Evolutionary conservation across 2,888 invertebrate species (phyloP), one percentile per base, ranked within the genome.

Genomic region (Oligia fasciuncula): DNA sequence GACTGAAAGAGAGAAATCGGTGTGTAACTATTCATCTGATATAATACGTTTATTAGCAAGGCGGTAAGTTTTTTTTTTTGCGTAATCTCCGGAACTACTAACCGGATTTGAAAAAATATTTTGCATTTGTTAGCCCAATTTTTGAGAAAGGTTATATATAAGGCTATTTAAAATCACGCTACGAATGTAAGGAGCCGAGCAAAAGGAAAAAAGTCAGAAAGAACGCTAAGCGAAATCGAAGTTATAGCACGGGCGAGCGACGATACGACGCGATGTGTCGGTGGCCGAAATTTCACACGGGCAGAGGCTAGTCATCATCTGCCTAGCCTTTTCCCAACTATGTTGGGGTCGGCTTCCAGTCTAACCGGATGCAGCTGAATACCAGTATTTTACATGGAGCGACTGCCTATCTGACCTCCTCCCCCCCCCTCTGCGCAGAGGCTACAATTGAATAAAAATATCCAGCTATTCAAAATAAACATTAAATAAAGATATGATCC

Each of bases 401-500:
- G 29, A 29, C 29, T 29, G 29, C 29, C 29, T 29, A 29, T 29
- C 29, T 29, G 29, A 29, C 29, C 29, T 29, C 29, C 29, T 29
- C 29, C 29, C 29, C 29, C 29, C 29, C 29, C 29, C 29, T 29
- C 29, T 29, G 6, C 1, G 3, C 57, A 23, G 23, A 57, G 23
- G 11, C 23, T 23, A 57, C 3, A n/a, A 60, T 62, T 70, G 35
- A 29, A 57, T 6, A 66, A 62, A 77, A 63, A 54, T 68, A 80
- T 76, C 35, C 35, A 68, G 46, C 23, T 54, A 46, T 62, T 67
- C 23, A 68, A 62, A 68, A 79, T 63, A 79, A 69, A 51, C 8
- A 46, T 70, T 40, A 71, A 5, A 40, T 70, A 71, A 63, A 69
- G 63, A 79, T 71, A 83, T 54, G 17, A 83, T 71, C 60, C 57